phyloP scores from a whole-genome alignment of 2,797 vertebrate genomes.

The Rachycentron canadum region DNA sequence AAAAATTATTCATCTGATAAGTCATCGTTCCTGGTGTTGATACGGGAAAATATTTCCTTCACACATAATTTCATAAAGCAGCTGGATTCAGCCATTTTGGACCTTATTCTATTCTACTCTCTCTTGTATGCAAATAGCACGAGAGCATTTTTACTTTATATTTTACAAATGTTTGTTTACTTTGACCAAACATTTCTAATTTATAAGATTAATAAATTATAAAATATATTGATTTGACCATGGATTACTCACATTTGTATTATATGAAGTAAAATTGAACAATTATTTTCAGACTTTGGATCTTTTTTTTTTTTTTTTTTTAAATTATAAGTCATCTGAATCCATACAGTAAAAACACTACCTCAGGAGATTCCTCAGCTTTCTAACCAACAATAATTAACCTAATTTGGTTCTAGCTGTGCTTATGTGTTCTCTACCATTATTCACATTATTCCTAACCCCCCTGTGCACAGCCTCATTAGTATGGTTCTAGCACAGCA shows the following conservation, averaged over 20 bases:
- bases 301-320: too few species aligned
- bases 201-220: slow-evolving; percentile 39
- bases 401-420: not conserved
- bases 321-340: not conserved
- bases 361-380: not conserved
- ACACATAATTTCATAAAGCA: not conserved
- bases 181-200: slow-evolving; percentile 35
- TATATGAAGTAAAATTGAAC: slow-evolving; percentile 18
- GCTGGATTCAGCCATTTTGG: not conserved
- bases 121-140: too few species aligned
- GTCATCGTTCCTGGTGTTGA: not conserved
- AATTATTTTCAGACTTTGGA: slow-evolving; percentile 13
- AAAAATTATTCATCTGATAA: not conserved
- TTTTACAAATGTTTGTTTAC: too few species aligned
- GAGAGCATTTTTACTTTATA: too few species aligned
- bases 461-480: slow-evolving; percentile 29
- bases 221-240: slow-evolving; percentile 33
- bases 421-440: not conserved
- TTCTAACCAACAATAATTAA: not conserved
- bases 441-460: slow-evolving; percentile 9
- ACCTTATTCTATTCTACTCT: not conserved
- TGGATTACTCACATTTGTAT: slow-evolving; percentile 41
- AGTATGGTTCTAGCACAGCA: slow-evolving; percentile 22
- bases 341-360: not conserved
- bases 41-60: not conserved